Evolutionary conservation across 2,888 invertebrate species (phyloP).

Genomic region (Drosophila borealis): DNA sequence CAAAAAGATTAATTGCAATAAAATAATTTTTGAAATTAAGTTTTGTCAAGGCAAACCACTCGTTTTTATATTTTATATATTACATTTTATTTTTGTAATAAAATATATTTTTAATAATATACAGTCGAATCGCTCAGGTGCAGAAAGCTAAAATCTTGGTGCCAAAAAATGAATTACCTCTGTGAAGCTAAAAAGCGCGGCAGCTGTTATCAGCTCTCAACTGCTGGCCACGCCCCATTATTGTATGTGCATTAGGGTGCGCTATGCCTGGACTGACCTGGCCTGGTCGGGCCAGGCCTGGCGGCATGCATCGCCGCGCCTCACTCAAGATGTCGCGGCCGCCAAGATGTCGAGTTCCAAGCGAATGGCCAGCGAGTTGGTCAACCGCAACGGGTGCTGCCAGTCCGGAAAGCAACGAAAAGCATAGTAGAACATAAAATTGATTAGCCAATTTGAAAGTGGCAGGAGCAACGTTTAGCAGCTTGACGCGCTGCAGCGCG

Average conservation of each 20-base stretch:
- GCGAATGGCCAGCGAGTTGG: constrained; percentile 66
- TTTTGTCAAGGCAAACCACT: too few species aligned
- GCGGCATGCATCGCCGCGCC: constrained; percentile 26
- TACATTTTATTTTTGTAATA: too few species aligned
- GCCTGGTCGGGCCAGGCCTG: constrained; percentile 7
- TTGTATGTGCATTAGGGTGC: constrained; percentile 29
- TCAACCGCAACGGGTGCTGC: constrained; percentile 68
- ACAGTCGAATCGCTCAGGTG: too few species aligned
- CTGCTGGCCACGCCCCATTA: constrained; percentile 31
- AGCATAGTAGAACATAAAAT: constrained; percentile 56
- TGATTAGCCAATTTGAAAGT: constrained; percentile 57
- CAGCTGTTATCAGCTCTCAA: constrained; percentile 35
- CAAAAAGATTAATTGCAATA: too few species aligned
- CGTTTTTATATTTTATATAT: too few species aligned
- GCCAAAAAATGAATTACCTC: background rate
- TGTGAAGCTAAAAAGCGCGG: background rate
- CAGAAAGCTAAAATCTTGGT: background rate
- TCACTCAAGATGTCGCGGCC: constrained; percentile 41
- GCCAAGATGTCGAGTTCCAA: constrained; percentile 55
- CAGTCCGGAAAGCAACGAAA: constrained; percentile 19
- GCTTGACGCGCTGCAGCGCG: constrained; percentile 52
- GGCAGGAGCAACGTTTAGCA: constrained; percentile 54
- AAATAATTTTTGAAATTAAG: too few species aligned
- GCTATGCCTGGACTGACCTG: constrained; percentile 30
- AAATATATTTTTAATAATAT: too few species aligned